Percentiles rank a stretch among this genome's conserved stretches.
These are phyloP conservation scores for Lacerta bilineata DNA, from an alignment of 2,797 vertebrate genomes.

Conservation along the genomic window DNA sequence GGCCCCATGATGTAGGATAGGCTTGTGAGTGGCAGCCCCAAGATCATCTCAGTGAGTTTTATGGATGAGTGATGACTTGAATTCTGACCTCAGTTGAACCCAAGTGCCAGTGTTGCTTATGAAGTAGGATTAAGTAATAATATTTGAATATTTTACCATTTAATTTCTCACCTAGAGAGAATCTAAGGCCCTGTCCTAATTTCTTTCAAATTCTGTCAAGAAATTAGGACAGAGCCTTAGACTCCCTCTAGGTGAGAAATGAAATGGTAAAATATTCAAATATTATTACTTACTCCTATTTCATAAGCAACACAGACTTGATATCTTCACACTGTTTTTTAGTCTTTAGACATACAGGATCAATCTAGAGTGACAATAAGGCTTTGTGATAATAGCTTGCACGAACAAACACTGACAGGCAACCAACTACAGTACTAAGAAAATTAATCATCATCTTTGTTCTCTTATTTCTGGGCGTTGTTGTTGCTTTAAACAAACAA, in stretches of 20 bases:
- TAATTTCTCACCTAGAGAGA: constrained; percentile 44
- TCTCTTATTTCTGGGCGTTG: constrained; percentile 31
- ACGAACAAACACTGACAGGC: constrained; percentile 50
- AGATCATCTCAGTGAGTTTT: background rate
- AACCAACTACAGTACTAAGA: constrained; percentile 41
- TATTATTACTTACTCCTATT: constrained; percentile 6
- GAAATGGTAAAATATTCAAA: constrained; percentile 25
- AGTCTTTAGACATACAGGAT: constrained; percentile 47
- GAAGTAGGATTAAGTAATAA: background rate
- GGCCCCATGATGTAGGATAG: background rate
- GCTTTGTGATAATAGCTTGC: constrained; percentile 38
- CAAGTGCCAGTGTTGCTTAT: background rate
- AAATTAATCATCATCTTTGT: constrained; percentile 48
- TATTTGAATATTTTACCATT: constrained; percentile 28
- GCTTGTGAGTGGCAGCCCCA: background rate
- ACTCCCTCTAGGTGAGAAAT: constrained; percentile 45
- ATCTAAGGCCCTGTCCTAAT: background rate
- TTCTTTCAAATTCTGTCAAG: background rate
- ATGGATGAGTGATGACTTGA: background rate
- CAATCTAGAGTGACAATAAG: constrained; percentile 50
- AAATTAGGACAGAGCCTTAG: background rate
- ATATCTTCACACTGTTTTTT: constrained; percentile 38
- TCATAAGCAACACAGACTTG: constrained; percentile 9
- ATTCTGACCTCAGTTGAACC: background rate
- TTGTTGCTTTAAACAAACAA: constrained; percentile 42